A percentile compares a stretch with the other conserved stretches of the same genome.
These are phyloP conservation scores for Spea multiplicata DNA, from an alignment of 2,113 vertebrate genomes.

Conservation along the genomic window DNA sequence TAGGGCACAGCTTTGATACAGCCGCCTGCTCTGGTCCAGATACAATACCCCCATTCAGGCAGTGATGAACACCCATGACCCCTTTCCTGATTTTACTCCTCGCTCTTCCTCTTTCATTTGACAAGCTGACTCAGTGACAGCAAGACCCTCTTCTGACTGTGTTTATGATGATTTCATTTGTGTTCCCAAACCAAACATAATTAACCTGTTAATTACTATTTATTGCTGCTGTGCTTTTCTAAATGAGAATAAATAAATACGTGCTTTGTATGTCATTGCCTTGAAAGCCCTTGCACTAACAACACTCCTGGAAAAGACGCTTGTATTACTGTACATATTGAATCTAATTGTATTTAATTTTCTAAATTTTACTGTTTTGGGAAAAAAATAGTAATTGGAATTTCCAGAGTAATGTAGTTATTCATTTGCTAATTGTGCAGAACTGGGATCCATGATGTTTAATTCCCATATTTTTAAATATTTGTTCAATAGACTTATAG, in stretches of 20 bases:
- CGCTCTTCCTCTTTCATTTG: slow-evolving; percentile 37
- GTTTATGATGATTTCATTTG: slow-evolving; percentile 21
- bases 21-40: slow-evolving; percentile 69
- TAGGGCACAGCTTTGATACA: slow-evolving; percentile 77
- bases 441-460: too few relatives aligned
- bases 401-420: too few relatives aligned
- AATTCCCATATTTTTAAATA: too few relatives aligned
- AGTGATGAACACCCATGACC: slow-evolving; percentile 63
- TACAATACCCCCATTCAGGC: slow-evolving; percentile 79
- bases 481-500: too few relatives aligned
- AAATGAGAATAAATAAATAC: not conserved
- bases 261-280: not conserved
- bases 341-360: too few relatives aligned
- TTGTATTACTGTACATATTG: too few relatives aligned
- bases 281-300: not conserved
- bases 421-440: too few relatives aligned
- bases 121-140: slow-evolving; percentile 13
- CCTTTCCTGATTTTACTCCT: slow-evolving; percentile 41
- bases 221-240: not conserved
- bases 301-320: not conserved
- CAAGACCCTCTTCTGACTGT: not conserved
- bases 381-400: too few relatives aligned
- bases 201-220: not conserved
- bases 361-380: too few relatives aligned
- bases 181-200: slow-evolving; percentile 7